Conservation (phyloP, 2,797 vertebrate species). For the Clamator glandarius region DNA sequence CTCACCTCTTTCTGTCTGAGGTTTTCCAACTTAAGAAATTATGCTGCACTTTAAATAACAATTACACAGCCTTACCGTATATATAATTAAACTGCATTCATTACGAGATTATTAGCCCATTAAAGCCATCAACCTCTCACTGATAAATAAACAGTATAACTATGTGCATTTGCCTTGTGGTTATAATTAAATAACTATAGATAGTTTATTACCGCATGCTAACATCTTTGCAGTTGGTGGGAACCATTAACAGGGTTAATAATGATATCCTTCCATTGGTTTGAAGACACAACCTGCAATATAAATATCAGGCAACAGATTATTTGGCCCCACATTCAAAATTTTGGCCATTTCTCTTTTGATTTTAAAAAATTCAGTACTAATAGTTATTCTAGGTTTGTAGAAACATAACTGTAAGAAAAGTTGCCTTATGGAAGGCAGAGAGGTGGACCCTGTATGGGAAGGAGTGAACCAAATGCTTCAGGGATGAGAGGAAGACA, state of each 20-base stretch:
- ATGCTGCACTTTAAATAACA: constrained; percentile 11
- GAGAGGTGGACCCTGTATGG: not conserved
- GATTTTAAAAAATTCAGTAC: not conserved
- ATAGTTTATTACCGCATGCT: not conserved
- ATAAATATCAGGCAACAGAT: not conserved
- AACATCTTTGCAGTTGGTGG: not conserved
- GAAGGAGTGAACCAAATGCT: not conserved
- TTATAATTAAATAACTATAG: constrained; percentile 12
- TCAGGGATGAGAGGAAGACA: not conserved
- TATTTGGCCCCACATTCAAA: not conserved
- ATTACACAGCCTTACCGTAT: not conserved
- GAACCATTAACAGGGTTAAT: not conserved
- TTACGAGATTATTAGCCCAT: constrained; percentile 31
- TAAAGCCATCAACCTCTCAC: constrained; percentile 40
- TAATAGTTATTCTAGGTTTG: not conserved
- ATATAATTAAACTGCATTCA: constrained; percentile 41
- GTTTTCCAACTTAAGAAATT: not conserved
- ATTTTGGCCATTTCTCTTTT: not conserved
- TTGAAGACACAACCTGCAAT: not conserved
- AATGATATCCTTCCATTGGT: not conserved
- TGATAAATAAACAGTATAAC: constrained; percentile 51
- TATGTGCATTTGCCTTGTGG: not conserved
- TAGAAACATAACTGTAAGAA: not conserved
- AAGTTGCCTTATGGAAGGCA: not conserved
- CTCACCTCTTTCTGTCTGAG: not conserved